Conservation (phyloP, 1,140 invertebrate genomes). For the Apis mellifera region Amel_HAv3.1 CM009945.2:8902001-8902500, state of each 20-base stretch:
- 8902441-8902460: no score
- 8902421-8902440: background rate
- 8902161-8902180: conserved; percentile 18
- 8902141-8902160: background rate
- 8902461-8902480: no score
- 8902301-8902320: background rate
- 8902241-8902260: background rate
- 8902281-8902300: conserved; percentile 3
- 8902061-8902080: background rate
- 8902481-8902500: no score
- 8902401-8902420: conserved; percentile 15
- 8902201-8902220: conserved; percentile 16
- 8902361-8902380: conserved; percentile 15
- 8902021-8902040: no score
- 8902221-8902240: conserved; percentile 16
- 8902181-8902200: conserved; percentile 18
- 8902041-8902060: background rate
- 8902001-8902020: no score
- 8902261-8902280: conserved; percentile 2
- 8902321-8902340: background rate
- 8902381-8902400: conserved; percentile 13
- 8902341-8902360: conserved; percentile 5
- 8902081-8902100: background rate
- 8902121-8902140: background rate
- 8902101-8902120: background rate